Percentiles rank a stretch among this genome's conserved stretches.
phyloP scores from a whole-genome alignment of 1,140 invertebrate genomes.

The Sipha flava region DNA sequence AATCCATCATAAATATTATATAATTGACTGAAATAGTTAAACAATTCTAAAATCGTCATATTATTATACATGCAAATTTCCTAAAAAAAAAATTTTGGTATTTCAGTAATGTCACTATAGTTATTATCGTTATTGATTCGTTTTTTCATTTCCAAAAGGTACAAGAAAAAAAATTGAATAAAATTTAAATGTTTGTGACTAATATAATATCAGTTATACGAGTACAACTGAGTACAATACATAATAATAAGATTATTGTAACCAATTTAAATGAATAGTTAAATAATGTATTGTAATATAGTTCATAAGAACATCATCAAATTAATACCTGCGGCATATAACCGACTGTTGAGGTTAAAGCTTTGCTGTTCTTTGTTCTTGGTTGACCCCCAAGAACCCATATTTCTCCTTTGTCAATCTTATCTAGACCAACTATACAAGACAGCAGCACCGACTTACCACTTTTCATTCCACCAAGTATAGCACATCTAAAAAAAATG shows the following conservation, averaged over 20 bases:
- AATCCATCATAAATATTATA: neutral
- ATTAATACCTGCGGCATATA: slow-evolving; percentile 22
- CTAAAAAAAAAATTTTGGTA: neutral
- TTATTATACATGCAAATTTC: neutral
- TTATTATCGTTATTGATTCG: too few relatives aligned
- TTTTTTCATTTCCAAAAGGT: too few relatives aligned
- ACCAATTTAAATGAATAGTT: too few relatives aligned
- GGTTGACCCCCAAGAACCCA: slow-evolving; percentile 10
- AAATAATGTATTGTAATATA: neutral
- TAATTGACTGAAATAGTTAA: slow-evolving; percentile 1
- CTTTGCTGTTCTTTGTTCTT: neutral
- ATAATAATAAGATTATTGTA: neutral
- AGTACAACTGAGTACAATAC: too few relatives aligned
- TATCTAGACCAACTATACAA: slow-evolving; percentile 2
- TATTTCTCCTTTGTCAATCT: slow-evolving; percentile 7
- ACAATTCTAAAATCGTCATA: neutral
- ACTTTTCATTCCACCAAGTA: neutral
- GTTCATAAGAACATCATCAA: neutral
- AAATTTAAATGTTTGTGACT: too few relatives aligned
- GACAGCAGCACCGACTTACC: slow-evolving; percentile 13
- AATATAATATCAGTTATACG: too few relatives aligned
- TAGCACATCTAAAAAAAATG: neutral
- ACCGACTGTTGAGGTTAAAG: neutral
- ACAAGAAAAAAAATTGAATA: too few relatives aligned
- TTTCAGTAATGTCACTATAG: too few relatives aligned